Evolutionary conservation across 2,888 invertebrate genomes (phyloP), one percentile per base, ranked within the genome.

Genomic region (Meteorus colon): DNA sequence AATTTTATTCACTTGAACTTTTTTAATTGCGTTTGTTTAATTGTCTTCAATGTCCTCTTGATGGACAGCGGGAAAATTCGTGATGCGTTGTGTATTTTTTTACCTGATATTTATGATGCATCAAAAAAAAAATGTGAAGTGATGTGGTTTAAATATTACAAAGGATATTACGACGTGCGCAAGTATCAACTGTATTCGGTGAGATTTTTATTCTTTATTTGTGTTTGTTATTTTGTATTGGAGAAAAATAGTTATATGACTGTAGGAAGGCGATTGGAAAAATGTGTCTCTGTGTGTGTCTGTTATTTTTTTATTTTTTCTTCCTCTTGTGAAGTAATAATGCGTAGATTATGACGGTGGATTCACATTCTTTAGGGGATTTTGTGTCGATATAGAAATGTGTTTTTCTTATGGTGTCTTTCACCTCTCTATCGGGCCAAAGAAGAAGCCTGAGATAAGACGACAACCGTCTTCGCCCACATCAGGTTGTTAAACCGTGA

Each of bases 71-170:
- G 78, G 74, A 77, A 76, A 72, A 65, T 79, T 41, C 76, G 76
- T 45, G 73, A 79, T 59, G 77, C 78, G 70, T 81, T 79, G 77
- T 79, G 78, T 76, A 76, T 78, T 4, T 51, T 81, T 24, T 72
- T 80, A 55, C 78, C 79, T 37, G 77, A 77, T 59, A 74, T 76
- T 72, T 74, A 80, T 77, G 74, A 77, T 79, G 80, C 63, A 29
- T 76, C 78, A 31, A 81, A 79, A 48, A 76, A 77, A 78, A 77
- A 77, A 79, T 80, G 80, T 78, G 78, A 77, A 75, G 84, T 85
- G 80, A 87, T 86, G 86, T 86, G 86, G 87, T 86, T 88, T 84
- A 88, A 88, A 76, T 88, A 87, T 82, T 85, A 88, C 84, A 85
- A 84, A 77, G 87, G 88, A 85, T 87, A 85, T 81, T 89, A 89